Percentiles rank a stretch among this genome's conserved stretches.
Evolutionary conservation across 2,888 invertebrate genomes (phyloP).

Genomic region (Bedellia somnulentella): DNA sequence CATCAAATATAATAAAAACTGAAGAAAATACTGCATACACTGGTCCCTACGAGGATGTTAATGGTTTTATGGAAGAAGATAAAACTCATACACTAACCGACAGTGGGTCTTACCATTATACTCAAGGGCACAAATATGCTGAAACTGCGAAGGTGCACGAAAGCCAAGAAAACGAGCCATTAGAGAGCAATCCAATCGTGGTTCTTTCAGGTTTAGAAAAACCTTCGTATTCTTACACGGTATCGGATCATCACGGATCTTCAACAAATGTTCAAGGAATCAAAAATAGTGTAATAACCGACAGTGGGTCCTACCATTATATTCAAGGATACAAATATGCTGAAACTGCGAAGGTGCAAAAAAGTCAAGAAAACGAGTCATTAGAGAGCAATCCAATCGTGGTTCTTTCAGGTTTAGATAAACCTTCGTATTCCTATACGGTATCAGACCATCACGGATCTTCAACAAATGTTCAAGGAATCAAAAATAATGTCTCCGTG

Average conservation of each 20-base stretch:
- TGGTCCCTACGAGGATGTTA: no score
- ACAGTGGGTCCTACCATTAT: constrained; percentile 8
- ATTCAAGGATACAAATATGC: not conserved
- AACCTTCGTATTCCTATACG: constrained; percentile 10
- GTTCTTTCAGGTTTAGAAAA: constrained; percentile 13
- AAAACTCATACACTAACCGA: constrained; percentile 11
- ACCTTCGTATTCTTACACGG: constrained; percentile 11
- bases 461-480: constrained; percentile 9
- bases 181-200: constrained; percentile 13
- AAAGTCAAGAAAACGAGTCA: no score
- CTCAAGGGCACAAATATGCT: not conserved
- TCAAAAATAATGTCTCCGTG: no score
- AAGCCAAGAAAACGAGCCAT: no score
- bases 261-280: constrained; percentile 9
- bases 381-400: constrained; percentile 13
- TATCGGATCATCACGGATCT: constrained; percentile 12
- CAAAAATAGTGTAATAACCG: constrained; percentile 10
- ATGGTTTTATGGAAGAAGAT: no score
- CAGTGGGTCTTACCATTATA: constrained; percentile 7
- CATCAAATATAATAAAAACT: no score
- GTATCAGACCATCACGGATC: constrained; percentile 13
- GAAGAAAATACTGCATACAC: no score
- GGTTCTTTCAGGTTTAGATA: constrained; percentile 12
- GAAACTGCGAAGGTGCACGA: no score
- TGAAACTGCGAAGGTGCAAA: no score